These are phyloP conservation scores for Megaleporinus macrocephalus DNA, from an alignment of 2,113 vertebrate genomes.

Conservation along the genomic window DNA sequence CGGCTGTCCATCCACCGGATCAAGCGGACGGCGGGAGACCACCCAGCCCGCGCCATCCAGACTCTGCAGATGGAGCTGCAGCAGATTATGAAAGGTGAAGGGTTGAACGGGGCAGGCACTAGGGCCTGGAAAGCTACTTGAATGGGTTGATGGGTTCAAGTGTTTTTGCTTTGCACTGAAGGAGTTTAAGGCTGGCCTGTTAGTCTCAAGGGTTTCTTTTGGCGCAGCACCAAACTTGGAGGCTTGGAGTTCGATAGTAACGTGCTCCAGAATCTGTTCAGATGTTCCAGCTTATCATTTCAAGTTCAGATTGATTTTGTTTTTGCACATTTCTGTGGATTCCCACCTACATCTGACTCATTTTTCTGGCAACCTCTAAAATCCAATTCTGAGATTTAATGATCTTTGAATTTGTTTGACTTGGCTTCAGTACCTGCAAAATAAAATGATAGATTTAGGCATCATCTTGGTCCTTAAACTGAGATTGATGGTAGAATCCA, in stretches of 20 bases:
- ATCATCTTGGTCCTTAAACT: neutral
- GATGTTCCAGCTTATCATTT: neutral
- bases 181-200: neutral
- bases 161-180: constrained; percentile 5
- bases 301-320: neutral
- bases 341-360: neutral
- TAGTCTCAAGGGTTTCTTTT: neutral
- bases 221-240: neutral
- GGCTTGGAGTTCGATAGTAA: neutral
- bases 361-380: neutral
- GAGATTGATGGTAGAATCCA: neutral
- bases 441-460: neutral
- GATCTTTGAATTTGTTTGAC: neutral
- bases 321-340: neutral
- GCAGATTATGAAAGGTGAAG: constrained; percentile 98
- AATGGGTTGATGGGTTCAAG: neutral
- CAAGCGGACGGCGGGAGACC: constrained; percentile 89
- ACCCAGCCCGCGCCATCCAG: constrained; percentile 92
- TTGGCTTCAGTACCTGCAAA: neutral
- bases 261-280: no score
- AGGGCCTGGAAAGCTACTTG: neutral
- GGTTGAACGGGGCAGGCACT: neutral
- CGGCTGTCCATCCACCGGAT: constrained; percentile 96
- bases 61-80: constrained; percentile 98
- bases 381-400: neutral